A percentile compares a stretch with the other conserved stretches of the same genome.
Evolutionary conservation across 1,140 invertebrate genomes (phyloP).

Genomic region (Drosophila truncata): DNA sequence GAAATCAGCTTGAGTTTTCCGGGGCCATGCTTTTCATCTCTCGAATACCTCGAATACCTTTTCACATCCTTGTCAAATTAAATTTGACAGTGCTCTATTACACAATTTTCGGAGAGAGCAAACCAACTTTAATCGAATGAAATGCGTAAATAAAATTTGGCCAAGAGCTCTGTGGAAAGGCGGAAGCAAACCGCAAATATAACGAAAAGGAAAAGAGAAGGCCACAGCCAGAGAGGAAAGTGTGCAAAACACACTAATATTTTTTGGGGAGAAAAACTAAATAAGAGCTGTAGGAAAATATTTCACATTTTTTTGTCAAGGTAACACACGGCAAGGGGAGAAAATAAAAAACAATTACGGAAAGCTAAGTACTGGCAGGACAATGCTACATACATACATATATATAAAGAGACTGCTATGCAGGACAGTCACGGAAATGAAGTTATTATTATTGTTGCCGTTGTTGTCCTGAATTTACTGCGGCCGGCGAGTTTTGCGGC

Average conservation of each 20-base stretch:
- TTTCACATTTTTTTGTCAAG: constrained; percentile 48
- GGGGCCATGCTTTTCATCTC: constrained; percentile 5
- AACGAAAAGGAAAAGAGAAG: constrained; percentile 22
- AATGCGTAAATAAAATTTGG: constrained; percentile 73
- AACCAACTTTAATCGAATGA: constrained; percentile 70
- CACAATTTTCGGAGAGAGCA: constrained; percentile 52
- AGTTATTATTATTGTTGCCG: constrained; percentile 59
- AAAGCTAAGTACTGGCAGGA: constrained; percentile 49
- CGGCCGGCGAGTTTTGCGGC: constrained; percentile 40
- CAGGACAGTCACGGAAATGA: constrained; percentile 65
- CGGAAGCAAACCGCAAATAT: constrained; percentile 37
- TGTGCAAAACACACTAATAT: constrained; percentile 50
- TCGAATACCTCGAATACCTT: constrained; percentile 19
- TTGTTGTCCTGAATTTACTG: constrained; percentile 55
- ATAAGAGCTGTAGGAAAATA: constrained; percentile 33
- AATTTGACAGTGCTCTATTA: constrained; percentile 72
- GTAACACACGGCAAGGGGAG: constrained; percentile 28
- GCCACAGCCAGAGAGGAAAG: constrained; percentile 13
- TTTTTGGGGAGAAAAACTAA: constrained; percentile 40
- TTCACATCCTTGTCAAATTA: constrained; percentile 65
- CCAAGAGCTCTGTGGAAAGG: constrained; percentile 22
- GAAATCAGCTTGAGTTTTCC: constrained; percentile 24
- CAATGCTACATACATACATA: constrained; percentile 27
- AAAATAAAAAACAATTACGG: constrained; percentile 64
- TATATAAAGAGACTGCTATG: constrained; percentile 6